A percentile compares a stretch with the other conserved stretches of the same genome.
phyloP scores from a whole-genome alignment of 1,140 invertebrate genomes.

The Pachyrhynchus sulphureomaculatus region DNA sequence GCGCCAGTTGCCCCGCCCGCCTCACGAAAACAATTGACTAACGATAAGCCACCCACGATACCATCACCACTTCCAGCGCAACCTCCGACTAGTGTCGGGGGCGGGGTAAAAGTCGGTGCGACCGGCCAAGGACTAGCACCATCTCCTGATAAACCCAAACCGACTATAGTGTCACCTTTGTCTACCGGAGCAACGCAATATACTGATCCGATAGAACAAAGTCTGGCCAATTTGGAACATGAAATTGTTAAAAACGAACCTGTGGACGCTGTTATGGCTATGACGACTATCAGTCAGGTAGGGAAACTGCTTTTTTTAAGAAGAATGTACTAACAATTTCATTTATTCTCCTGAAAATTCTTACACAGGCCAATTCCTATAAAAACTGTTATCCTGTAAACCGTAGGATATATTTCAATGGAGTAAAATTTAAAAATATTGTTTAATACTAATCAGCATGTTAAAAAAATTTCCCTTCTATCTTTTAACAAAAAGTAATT shows the following conservation, averaged over 20 bases:
- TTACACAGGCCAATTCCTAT: too few species aligned
- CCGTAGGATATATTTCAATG: too few species aligned
- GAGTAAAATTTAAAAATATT: too few species aligned
- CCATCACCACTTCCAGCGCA: constrained; percentile 22
- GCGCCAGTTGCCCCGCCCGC: constrained; percentile 11
- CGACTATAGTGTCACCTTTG: constrained; percentile 43
- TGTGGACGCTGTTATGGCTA: constrained; percentile 42
- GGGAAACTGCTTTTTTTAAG: not conserved
- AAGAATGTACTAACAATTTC: too few species aligned
- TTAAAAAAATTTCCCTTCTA: too few species aligned
- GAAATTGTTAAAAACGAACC: constrained; percentile 58
- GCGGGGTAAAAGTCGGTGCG: not conserved
- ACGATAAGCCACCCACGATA: constrained; percentile 29
- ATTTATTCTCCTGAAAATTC: too few species aligned
- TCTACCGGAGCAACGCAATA: constrained; percentile 42
- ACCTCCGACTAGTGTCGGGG: not conserved
- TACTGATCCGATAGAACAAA: constrained; percentile 66
- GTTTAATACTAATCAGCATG: too few species aligned
- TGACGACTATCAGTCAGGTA: constrained; percentile 40
- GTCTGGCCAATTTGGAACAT: constrained; percentile 64
- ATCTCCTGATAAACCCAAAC: constrained; percentile 47
- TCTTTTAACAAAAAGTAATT: too few species aligned
- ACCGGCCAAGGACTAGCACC: constrained; percentile 44
- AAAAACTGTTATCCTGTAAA: too few species aligned
- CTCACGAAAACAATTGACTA: constrained; percentile 10